Evolutionary conservation across 2,888 invertebrate species (phyloP), one percentile per base, ranked within the genome.

Genomic region (Leucophenga maculata): DNA sequence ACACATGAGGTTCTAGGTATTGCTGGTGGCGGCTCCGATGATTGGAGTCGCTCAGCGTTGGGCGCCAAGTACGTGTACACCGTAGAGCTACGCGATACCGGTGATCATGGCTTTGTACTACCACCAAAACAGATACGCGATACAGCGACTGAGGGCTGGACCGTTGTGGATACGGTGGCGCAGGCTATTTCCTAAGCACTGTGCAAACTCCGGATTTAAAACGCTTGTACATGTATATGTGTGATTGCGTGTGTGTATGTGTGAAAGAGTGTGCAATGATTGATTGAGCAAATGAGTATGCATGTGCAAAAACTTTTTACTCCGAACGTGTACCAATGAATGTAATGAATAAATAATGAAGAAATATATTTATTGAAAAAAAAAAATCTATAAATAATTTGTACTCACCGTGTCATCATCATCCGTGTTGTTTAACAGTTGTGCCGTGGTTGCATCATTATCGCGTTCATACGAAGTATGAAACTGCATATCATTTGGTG

Each of bases 1-100:
- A 87, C 88, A 1, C 82, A 87, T 70, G 83, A 85, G 68, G 74
- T 84, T 3, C 73, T 88, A 14, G 86, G 86, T 67, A 80, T 88
- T 70, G 88, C 88, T 18, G 87, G 87, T 67, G 88, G 88, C 44
- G 88, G 88, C 44, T 88, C 88, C 1, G 88, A 88, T 67, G 88
- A 88, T 72, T 88, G 88, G 88, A 76, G 80, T 64, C 83, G 86
- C 13, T 78, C 82, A 13, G 77, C 80, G 0, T 69, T 86, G 14
- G 82, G 79, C 11, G 75, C 81, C 0, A 84, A 86, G 60, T 87
- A 85, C 57, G 88, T 88, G 2, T 88, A 87, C 46, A 88, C 87
- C 31, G 70, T 88, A 16, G 87, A 87, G 67, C 70, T 88, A 69
- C 82, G 87, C 13, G 88, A 88, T 80, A 82, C 76, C n/a, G 88